These are phyloP conservation scores for Dioctria linearis DNA, from an alignment of 2,888 invertebrate genomes.

Conservation along the genomic window DNA sequence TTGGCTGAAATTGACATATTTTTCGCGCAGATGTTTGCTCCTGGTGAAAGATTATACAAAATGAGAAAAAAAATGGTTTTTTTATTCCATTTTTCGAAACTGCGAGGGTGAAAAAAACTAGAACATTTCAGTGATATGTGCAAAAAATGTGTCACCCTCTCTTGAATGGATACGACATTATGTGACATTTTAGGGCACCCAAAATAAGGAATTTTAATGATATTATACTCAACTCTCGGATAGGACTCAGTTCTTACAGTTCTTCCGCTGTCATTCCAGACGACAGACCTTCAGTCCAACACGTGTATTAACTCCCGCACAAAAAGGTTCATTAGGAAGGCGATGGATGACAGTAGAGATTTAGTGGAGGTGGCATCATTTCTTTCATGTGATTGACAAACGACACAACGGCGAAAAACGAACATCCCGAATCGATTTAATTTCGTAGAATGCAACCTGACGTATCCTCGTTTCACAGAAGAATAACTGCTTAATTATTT, in stretches of 20 bases:
- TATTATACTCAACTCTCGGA: not conserved
- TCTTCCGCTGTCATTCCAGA: slow-evolving; percentile 19
- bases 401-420: slow-evolving; percentile 16
- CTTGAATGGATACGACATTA: slow-evolving; percentile 10
- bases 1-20: too few relatives aligned
- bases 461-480: slow-evolving; percentile 47
- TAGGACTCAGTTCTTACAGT: slow-evolving; percentile 1
- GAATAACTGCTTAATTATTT: slow-evolving; percentile 47
- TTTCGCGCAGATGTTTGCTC: not conserved
- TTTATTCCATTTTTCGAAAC: not conserved
- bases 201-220: slow-evolving; percentile 41
- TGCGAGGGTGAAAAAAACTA: not conserved
- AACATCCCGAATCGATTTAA: slow-evolving; percentile 46
- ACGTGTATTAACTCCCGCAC: too few relatives aligned
- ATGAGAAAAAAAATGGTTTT: too few relatives aligned
- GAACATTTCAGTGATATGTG: too few relatives aligned
- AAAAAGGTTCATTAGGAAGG: not conserved
- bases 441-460: slow-evolving; percentile 41
- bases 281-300: slow-evolving; percentile 3
- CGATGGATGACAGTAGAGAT: slow-evolving; percentile 26
- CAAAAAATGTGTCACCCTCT: not conserved
- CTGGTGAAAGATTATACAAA: not conserved
- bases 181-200: slow-evolving; percentile 41
- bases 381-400: slow-evolving; percentile 32
- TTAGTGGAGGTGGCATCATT: slow-evolving; percentile 22